Percentiles rank a stretch among this genome's conserved stretches.
Evolutionary conservation across 2,797 vertebrate genomes (phyloP).

Genomic region (Coregonus suidteri): DNA sequence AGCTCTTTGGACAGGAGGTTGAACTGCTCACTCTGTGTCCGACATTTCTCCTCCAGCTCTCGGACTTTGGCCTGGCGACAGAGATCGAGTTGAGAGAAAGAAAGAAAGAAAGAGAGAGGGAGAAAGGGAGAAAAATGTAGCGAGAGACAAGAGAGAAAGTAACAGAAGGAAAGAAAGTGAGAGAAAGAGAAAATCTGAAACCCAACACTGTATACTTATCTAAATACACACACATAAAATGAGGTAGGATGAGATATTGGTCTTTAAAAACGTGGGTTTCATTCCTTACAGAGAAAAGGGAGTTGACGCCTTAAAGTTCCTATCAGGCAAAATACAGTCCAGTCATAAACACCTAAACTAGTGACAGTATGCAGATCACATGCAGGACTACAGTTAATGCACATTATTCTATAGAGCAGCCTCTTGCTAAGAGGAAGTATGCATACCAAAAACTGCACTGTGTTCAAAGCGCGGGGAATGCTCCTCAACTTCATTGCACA

Average conservation of each 20-base stretch:
- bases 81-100: slow-evolving; percentile 18
- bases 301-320: neutral
- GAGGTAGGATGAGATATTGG: slow-evolving; percentile 32
- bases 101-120: neutral
- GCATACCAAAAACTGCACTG: slow-evolving; percentile 53
- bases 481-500: slow-evolving; percentile 54
- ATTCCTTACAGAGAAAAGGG: slow-evolving; percentile 32
- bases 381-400: slow-evolving; percentile 52
- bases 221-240: slow-evolving; percentile 35
- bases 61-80: slow-evolving; percentile 89
- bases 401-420: slow-evolving; percentile 29
- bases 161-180: slow-evolving; percentile 8
- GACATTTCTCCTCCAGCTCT: slow-evolving; percentile 97
- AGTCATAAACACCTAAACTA: slow-evolving; percentile 28
- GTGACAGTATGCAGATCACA: slow-evolving; percentile 44
- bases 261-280: slow-evolving; percentile 17
- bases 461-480: slow-evolving; percentile 50
- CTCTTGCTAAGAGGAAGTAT: slow-evolving; percentile 37
- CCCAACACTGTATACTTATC: slow-evolving; percentile 14
- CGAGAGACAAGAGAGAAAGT: neutral
- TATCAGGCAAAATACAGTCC: slow-evolving; percentile 22
- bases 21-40: slow-evolving; percentile 95
- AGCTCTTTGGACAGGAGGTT: slow-evolving; percentile 93
- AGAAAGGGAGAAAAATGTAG: neutral
- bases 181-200: slow-evolving; percentile 21